A percentile compares a stretch with the other conserved stretches of the same genome.
These are phyloP conservation scores for Cyclophora albipunctata DNA, from an alignment of 2,888 invertebrate genomes.

Conservation along the genomic window DNA sequence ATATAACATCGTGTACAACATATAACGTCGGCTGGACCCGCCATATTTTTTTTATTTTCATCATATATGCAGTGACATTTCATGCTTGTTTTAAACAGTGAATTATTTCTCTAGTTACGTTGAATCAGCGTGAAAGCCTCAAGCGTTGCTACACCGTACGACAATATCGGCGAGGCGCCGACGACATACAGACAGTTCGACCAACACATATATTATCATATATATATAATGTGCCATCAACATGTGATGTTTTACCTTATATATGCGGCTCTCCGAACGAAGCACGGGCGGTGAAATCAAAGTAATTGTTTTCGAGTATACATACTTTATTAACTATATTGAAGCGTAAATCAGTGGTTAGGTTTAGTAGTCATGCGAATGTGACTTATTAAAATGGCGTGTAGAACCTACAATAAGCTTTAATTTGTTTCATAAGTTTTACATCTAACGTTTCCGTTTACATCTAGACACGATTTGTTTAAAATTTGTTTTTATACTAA, in stretches of 20 bases:
- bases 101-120: not conserved
- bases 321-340: slow-evolving; percentile 72
- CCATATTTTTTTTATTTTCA: not conserved
- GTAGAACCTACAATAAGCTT: slow-evolving; percentile 57
- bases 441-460: slow-evolving; percentile 50
- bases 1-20: too few relatives aligned
- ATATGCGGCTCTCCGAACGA: slow-evolving; percentile 59
- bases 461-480: slow-evolving; percentile 53
- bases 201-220: slow-evolving; percentile 39
- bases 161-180: slow-evolving; percentile 50
- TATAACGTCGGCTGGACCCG: too few relatives aligned
- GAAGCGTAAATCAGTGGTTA: slow-evolving; percentile 56
- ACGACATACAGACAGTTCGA: slow-evolving; percentile 39
- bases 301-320: slow-evolving; percentile 69
- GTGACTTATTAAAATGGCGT: slow-evolving; percentile 47
- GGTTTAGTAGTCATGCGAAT: slow-evolving; percentile 47
- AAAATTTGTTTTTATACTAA: slow-evolving; percentile 40
- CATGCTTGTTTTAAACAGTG: slow-evolving; percentile 13
- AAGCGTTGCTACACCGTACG: slow-evolving; percentile 56
- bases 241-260: slow-evolving; percentile 48
- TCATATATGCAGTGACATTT: slow-evolving; percentile 11
- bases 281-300: slow-evolving; percentile 69
- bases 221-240: slow-evolving; percentile 26
- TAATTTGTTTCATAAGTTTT: slow-evolving; percentile 31
- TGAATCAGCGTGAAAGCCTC: slow-evolving; percentile 43